Conservation (phyloP, 2,888 invertebrate genomes). For the Heteromyza rotundicornis region DNA sequence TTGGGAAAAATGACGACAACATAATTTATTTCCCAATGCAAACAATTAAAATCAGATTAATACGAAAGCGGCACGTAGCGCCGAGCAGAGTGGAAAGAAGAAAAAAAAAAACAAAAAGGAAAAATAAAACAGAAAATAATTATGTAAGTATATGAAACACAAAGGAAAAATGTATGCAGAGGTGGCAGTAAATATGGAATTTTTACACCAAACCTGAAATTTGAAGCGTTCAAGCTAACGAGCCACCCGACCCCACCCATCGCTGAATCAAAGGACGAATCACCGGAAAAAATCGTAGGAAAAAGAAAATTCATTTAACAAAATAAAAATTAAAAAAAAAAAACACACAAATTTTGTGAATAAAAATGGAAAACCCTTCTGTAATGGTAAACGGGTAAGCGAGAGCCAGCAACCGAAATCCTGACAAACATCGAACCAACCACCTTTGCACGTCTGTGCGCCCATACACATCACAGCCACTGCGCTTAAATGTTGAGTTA, state of each 20-base stretch:
- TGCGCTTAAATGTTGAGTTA: background rate
- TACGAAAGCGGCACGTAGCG: slow-evolving; percentile 9
- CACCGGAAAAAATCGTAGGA: slow-evolving; percentile 7
- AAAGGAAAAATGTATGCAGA: too few species aligned
- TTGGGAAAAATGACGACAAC: slow-evolving; percentile 33
- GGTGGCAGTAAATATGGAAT: too few species aligned
- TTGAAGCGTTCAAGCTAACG: too few species aligned
- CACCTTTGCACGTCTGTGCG: slow-evolving; percentile 2
- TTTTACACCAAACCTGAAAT: too few species aligned
- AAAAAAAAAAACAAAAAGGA: slow-evolving; percentile 16
- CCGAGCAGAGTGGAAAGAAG: slow-evolving; percentile 4
- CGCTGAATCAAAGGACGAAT: too few species aligned
- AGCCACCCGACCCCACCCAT: too few species aligned
- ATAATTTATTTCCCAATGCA: slow-evolving; percentile 39
- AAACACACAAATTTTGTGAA: background rate
- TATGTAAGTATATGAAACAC: too few species aligned
- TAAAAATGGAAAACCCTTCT: slow-evolving; percentile 13
- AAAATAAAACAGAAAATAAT: too few species aligned
- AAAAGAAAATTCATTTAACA: background rate
- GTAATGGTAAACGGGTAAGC: too few species aligned
- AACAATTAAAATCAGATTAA: slow-evolving; percentile 43
- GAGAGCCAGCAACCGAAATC: background rate
- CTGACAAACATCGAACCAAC: slow-evolving; percentile 2
- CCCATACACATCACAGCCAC: background rate
- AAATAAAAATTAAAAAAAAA: too few species aligned